Conservation (phyloP, 2,797 vertebrate species). For the Tapera naevia region DNA sequence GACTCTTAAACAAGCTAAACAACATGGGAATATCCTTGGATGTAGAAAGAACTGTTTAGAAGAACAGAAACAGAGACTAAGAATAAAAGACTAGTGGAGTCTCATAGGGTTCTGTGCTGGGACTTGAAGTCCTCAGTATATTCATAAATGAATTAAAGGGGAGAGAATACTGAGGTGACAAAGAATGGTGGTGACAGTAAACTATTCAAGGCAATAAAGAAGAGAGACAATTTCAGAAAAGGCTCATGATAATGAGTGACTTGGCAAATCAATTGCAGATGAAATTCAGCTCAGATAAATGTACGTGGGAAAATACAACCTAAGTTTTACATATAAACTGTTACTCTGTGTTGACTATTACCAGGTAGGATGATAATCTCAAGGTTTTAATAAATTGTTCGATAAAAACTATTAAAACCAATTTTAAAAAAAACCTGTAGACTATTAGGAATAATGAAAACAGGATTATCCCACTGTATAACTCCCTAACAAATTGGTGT, state of each 20-base stretch:
- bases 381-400: background rate
- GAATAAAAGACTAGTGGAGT: background rate
- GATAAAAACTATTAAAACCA: background rate
- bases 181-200: slow-evolving; percentile 8
- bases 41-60: background rate
- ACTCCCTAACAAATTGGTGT: background rate
- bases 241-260: background rate
- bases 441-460: background rate
- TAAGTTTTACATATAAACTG: background rate
- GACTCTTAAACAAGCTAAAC: background rate
- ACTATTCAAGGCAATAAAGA: slow-evolving; percentile 11
- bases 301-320: background rate
- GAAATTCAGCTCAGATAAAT: slow-evolving; percentile 15
- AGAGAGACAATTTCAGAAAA: background rate
- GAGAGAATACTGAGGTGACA: slow-evolving; percentile 10
- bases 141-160: background rate
- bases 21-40: background rate
- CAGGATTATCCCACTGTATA: background rate
- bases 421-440: background rate
- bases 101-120: background rate
- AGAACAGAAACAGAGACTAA: background rate
- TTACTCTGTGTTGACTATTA: background rate
- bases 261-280: background rate
- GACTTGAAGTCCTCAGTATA: background rate
- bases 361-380: background rate